Base-by-base conservation (phyloP, 2,888 invertebrate species). In the Hypomecis atomaria region DNA sequence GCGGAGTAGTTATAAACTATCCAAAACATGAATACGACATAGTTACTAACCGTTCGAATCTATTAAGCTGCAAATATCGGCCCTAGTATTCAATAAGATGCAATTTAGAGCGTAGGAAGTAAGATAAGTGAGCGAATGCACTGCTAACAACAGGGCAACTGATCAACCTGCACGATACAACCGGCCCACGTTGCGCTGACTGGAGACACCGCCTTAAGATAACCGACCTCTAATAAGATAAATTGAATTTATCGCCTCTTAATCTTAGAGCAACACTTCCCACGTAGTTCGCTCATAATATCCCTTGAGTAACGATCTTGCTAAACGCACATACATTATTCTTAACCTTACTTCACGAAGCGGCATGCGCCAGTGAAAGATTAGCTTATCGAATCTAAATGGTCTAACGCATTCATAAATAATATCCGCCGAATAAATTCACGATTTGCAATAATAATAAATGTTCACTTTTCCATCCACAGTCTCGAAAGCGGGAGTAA, bases 241-340 rank as follows among this genome's bases (percentile, higher is more conserved):
- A 81, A 86, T 86, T 81, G 77, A 79, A 83, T 83, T 83, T 86
- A 87, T 86, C 84, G 81, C 72, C 75, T 79, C 79, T 84, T 81
- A 83, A 86, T 86, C 85, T 82, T 65, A 70, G 75, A 77, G 75
- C 78, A 71, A 75, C 78, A 75, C 79, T 77, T 75, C 75, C 77
- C 72, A 79, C 80, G 76, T 82, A 77, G 79, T 73, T 76, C 75
- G 73, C 75, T 77, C 80, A 75, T 78, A 82, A 79, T 81, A 80
- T 79, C 74, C 69, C 70, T 75, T 78, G 71, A 84, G 73, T 78
- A 79, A 81, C 73, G 73, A 71, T 65, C 66, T 60, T 66, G 71
- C 69, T 77, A 73, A 79, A 77, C 71, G 75, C 73, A 74, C 75
- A 70, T 75, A 77, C 72, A 77, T 76, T 77, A 76, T 77, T 71